phyloP scores from a whole-genome alignment of 1,140 invertebrate genomes.

The Caenorhabditis brenneri region DNA sequence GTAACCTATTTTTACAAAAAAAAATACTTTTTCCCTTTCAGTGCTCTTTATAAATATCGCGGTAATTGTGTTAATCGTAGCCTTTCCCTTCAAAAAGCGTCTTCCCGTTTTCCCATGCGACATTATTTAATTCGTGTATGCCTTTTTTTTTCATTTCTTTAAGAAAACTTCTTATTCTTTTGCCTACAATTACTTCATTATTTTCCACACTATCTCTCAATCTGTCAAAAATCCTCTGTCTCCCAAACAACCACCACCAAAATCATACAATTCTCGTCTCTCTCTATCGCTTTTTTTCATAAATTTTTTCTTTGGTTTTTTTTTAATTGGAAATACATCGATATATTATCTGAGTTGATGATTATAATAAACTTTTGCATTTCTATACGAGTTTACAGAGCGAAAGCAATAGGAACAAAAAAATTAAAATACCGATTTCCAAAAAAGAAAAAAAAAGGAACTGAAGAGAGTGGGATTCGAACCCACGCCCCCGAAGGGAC shows the following conservation, averaged over 20 bases:
- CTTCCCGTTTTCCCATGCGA: background rate
- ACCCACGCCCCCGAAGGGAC: slow-evolving; percentile 83
- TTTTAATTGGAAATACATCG: background rate
- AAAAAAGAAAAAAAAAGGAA: background rate
- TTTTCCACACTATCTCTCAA: background rate
- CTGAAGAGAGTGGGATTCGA: slow-evolving; percentile 70
- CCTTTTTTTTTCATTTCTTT: background rate
- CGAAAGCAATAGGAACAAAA: too few relatives aligned
- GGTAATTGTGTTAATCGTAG: background rate
- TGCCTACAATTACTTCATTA: background rate
- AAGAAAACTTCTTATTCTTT: background rate
- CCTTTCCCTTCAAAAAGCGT: background rate
- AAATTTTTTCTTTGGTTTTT: background rate
- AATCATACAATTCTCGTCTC: background rate
- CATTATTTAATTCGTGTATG: background rate
- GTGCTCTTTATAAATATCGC: background rate
- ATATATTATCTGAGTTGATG: background rate
- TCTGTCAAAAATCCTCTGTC: too few relatives aligned
- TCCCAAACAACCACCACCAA: too few relatives aligned
- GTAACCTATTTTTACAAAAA: background rate
- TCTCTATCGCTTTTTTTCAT: background rate
- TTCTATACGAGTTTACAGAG: too few relatives aligned
- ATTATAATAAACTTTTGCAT: background rate
- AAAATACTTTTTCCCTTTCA: background rate
- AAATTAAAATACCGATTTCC: too few relatives aligned